phyloP scores from a whole-genome alignment of 2,888 invertebrate species.

The Miltochrista miniata region DNA sequence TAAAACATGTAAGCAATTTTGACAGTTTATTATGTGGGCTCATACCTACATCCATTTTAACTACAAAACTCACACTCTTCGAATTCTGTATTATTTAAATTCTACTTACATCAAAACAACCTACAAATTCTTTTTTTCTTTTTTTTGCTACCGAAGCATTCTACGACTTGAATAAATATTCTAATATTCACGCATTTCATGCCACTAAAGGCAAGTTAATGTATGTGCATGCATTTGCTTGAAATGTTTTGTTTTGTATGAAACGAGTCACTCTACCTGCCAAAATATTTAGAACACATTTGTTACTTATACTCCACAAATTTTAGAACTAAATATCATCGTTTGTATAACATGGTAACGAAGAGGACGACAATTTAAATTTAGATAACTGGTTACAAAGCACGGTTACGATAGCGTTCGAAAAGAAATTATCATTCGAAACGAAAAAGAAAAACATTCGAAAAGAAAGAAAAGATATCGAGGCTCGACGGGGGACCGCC shows the following conservation, averaged over 20 bases:
- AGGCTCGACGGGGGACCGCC: no score
- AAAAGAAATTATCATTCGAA: no score
- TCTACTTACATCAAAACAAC: conserved; percentile 1
- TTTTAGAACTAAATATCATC: no score
- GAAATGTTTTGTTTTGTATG: conserved; percentile 30
- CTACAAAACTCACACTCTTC: background rate
- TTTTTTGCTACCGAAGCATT: conserved; percentile 28
- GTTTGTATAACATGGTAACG: no score
- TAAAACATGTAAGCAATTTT: no score
- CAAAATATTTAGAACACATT: background rate
- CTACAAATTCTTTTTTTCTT: background rate
- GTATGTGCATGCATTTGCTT: conserved; percentile 46
- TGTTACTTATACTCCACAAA: background rate
- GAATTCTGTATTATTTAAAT: background rate
- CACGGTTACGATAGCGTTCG: no score
- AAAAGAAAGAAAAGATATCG: no score
- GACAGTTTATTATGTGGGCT: no score
- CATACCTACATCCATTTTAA: no score
- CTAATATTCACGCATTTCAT: conserved; percentile 39
- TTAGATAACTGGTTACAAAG: no score
- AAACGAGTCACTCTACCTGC: conserved; percentile 2
- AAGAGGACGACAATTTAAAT: no score
- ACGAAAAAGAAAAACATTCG: no score
- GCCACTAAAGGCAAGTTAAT: conserved; percentile 33
- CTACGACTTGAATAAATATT: conserved; percentile 38